These are phyloP conservation scores for Hylaeus anthracinus DNA, from an alignment of 1,140 invertebrate genomes.

Conservation along the genomic window DNA sequence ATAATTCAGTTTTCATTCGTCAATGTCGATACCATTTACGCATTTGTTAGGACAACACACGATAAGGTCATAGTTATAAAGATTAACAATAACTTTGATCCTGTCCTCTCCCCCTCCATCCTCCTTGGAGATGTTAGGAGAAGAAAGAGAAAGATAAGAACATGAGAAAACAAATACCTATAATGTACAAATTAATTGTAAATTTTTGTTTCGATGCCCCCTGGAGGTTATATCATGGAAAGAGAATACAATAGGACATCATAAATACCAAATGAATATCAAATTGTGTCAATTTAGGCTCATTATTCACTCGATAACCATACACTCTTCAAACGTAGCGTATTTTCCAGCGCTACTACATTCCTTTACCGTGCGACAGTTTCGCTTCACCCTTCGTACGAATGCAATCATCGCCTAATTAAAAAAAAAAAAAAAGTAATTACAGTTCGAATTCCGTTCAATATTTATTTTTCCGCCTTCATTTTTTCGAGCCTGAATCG, in stretches of 20 bases:
- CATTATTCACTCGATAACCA: neutral
- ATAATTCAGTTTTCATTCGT: neutral
- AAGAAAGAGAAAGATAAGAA: slow-evolving; percentile 58
- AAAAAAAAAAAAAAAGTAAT: too few species aligned
- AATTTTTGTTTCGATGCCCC: slow-evolving; percentile 51
- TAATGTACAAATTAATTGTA: slow-evolving; percentile 20
- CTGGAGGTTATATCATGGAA: slow-evolving; percentile 66
- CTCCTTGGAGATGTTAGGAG: slow-evolving; percentile 71
- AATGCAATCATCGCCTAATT: too few species aligned
- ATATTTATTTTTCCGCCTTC: neutral
- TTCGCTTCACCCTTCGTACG: too few species aligned
- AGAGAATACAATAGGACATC: slow-evolving; percentile 72
- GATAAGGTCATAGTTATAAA: slow-evolving; percentile 61
- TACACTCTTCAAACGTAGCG: neutral
- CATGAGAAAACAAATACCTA: slow-evolving; percentile 51
- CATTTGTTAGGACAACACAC: slow-evolving; percentile 18
- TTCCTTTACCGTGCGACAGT: neutral
- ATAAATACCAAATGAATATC: slow-evolving; percentile 21
- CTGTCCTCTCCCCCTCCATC: slow-evolving; percentile 71
- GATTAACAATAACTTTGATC: slow-evolving; percentile 66
- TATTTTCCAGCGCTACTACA: neutral
- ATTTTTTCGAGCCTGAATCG: slow-evolving; percentile 30
- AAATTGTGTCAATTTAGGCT: slow-evolving; percentile 49
- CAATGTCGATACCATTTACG: slow-evolving; percentile 37
- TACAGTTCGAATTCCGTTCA: neutral